phyloP scores from a whole-genome alignment of 30 jellyfish, hydroid and myxozoan genomes.

The Catostylus mosaicus region DNA sequence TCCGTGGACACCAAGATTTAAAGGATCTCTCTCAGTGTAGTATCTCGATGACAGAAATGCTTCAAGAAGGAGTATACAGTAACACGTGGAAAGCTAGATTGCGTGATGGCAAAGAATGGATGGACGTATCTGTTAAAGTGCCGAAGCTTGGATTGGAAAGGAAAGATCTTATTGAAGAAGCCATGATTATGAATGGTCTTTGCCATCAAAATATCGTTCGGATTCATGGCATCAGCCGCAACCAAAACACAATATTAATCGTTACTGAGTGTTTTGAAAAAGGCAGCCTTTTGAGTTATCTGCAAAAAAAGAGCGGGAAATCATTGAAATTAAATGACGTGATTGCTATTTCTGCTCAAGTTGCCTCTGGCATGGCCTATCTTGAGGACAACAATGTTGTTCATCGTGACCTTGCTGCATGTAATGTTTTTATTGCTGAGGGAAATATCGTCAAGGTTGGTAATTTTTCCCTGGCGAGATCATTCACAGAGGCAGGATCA shows the following conservation, averaged over 20 bases:
- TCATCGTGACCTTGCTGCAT: constrained; percentile 74
- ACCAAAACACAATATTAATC: constrained; percentile 3
- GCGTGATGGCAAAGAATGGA: constrained; percentile 61
- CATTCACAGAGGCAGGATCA: constrained; percentile 19
- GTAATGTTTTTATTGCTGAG: constrained; percentile 66
- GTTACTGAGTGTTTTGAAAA: constrained; percentile 13
- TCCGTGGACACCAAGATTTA: constrained; percentile 62
- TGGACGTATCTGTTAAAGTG: constrained; percentile 72
- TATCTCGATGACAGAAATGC: neutral
- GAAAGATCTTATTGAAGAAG: constrained; percentile 39
- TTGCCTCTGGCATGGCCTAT: constrained; percentile 82
- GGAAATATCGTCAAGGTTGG: constrained; percentile 55
- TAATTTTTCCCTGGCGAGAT: constrained; percentile 73
- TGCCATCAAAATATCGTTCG: constrained; percentile 71
- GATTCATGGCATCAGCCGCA: constrained; percentile 52
- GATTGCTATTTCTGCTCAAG: constrained; percentile 71
- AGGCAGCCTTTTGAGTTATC: constrained; percentile 58
- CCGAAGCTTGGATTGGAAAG: constrained; percentile 55
- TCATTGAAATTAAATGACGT: constrained; percentile 45
- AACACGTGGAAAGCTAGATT: constrained; percentile 45
- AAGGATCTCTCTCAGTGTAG: constrained; percentile 72
- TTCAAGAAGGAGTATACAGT: constrained; percentile 3
- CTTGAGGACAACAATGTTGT: constrained; percentile 44
- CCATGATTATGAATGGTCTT: constrained; percentile 70
- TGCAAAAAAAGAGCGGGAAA: constrained; percentile 37